Evolutionary conservation across 2,888 invertebrate species (phyloP).

Genomic region (Dynastes maya): DNA sequence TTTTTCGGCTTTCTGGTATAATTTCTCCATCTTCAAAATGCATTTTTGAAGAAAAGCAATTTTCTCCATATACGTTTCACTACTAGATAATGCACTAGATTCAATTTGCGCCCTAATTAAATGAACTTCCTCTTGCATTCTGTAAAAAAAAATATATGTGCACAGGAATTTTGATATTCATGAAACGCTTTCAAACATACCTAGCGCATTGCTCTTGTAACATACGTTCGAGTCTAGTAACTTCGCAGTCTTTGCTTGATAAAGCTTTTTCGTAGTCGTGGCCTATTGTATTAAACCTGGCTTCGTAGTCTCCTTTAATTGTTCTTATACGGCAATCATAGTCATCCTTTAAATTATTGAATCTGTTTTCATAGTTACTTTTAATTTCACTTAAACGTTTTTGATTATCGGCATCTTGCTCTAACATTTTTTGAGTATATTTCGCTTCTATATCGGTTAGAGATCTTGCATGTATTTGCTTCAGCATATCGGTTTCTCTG

Average conservation of each 20-base stretch:
- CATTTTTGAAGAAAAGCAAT: constrained; percentile 57
- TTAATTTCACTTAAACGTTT: constrained; percentile 50
- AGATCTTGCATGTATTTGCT: constrained; percentile 52
- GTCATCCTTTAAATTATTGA: constrained; percentile 44
- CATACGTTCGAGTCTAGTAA: constrained; percentile 53
- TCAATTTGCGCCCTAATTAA: constrained; percentile 55
- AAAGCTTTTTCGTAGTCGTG: constrained; percentile 50
- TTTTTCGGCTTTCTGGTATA: constrained; percentile 57
- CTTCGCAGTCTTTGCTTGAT: constrained; percentile 53
- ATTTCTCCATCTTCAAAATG: constrained; percentile 57
- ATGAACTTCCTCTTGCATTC: constrained; percentile 58
- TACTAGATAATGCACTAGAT: constrained; percentile 38
- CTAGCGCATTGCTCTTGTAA: constrained; percentile 55
- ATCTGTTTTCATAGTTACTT: constrained; percentile 49
- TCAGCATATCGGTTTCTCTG: constrained; percentile 54
- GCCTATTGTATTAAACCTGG: constrained; percentile 46
- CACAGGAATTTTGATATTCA: too few relatives aligned
- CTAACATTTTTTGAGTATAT: constrained; percentile 48
- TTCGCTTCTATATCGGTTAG: constrained; percentile 52
- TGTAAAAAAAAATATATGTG: constrained; percentile 2
- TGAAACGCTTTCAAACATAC: constrained; percentile 34
- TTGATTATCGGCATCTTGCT: constrained; percentile 50
- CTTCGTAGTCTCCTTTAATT: constrained; percentile 44
- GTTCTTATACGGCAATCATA: constrained; percentile 37
- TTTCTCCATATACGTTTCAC: constrained; percentile 53